Base-by-base conservation (phyloP, 1,140 invertebrate genomes). In the Pseudoatta argentina region DNA sequence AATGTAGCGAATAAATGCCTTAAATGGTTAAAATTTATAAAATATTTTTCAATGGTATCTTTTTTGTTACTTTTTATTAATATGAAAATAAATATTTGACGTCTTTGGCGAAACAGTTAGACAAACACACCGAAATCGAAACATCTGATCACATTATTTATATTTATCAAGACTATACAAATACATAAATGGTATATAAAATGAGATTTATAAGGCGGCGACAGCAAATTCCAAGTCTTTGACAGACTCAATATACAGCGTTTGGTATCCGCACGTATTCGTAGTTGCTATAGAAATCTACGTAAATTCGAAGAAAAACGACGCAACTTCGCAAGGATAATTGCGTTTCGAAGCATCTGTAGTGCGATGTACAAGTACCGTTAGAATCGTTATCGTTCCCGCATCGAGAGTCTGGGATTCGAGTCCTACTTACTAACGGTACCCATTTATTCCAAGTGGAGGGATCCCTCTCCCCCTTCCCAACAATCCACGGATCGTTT, bases 361-460 rank as follows among this genome's bases (percentile, higher is more conserved):
- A 21, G 24, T 10, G 14, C 21, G 24, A 53, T 51, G 30, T 51
- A 51, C 18, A 21, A 67, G 34, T 89, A 79, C 85, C 88, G 88
- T 89, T 89, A 87, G 85, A 64, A 90, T 72, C 75, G 76, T 78
- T 63, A 88, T 88, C 87, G 72, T 87, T 86, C 64, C 34, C 27
- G 10, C 67, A 55, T 69, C 44, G 55, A 18, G 55, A 39, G 51
- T 76, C 48, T 57, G 61, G 67, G 85, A 89, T 79, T 64, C 69
- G 16, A 85, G 24, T 24, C 69, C 64, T 76, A 81, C 63, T 86
- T 72, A 71, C 53, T 90, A 89, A 90, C 88, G 89, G 89, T 89
- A 81, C 34, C 34, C n/a, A 64, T 61, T 61, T 86, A 82, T 82
- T 81, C 67, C 76, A 34, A 72, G 34, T 34, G 10, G 67, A 82